Base-by-base conservation (phyloP, 2,888 invertebrate species). In the Liodrosophila aerea region DNA sequence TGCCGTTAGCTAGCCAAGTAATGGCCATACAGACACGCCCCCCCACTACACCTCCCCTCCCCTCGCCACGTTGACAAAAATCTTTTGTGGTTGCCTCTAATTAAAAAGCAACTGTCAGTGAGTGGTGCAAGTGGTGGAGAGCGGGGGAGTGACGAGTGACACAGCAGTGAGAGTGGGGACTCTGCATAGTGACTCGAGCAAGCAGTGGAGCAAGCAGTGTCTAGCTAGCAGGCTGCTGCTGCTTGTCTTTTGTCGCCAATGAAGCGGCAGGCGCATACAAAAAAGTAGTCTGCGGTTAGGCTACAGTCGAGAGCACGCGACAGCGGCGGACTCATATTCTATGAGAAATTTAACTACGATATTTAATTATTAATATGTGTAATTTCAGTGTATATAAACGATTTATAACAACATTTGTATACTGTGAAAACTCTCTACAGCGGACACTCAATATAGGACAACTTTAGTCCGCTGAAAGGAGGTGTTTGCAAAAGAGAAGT, bases 31-130 rank as follows among this genome's bases (percentile, higher is more conserved):
- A 43, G 43, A 7, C 33, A 11, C 18, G 11, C 8, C 15, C 7
- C 2, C 0, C 2, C 13, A 9, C n/a, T n/a, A 2, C 31, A 7
- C n/a, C 7, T 15, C 8, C 7, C 15, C 13, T 9, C 36, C 0
- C 40, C 33, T 52, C 50, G 52, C 61, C 22, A 50, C 69, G 56
- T 65, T 70, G 74, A 76, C 71, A 76, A 67, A 64, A 83, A 70
- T 80, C 85, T 73, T 81, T 85, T 85, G 81, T 81, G 81, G 86
- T 73, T 83, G 77, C 65, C 67, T 73, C 86, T 81, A 81, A 81
- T 81, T 81, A 81, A 81, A 81, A 81, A 67, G 58, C 37, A 59
- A 64, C 44, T 40, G 16, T n/a, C 51, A 51, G 15, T 29, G 43
- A 9, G 31, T 29, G 34, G 31, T 1, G 51, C 29, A n/a, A 4